A percentile compares a stretch with the other conserved stretches of the same genome.
phyloP scores from a whole-genome alignment of 1,140 invertebrate genomes.

The Drosophila azteca region DNA sequence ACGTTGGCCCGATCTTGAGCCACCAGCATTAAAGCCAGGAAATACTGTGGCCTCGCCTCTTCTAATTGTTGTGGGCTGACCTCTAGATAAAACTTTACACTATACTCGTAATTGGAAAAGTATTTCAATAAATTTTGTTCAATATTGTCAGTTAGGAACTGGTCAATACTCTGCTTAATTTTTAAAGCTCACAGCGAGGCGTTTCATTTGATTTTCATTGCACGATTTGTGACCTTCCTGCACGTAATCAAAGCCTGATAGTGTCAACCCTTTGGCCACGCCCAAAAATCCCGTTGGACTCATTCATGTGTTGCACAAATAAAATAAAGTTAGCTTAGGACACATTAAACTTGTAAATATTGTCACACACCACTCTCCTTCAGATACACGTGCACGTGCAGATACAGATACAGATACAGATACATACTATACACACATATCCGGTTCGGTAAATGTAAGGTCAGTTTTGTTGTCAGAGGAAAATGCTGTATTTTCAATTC shows the following conservation, averaged over 20 bases:
- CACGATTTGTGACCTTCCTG: slow-evolving; percentile 31
- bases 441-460: background rate
- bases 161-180: too few species aligned
- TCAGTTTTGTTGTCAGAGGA: too few species aligned
- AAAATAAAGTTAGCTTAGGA: slow-evolving; percentile 65
- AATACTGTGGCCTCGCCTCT: slow-evolving; percentile 40
- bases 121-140: too few species aligned
- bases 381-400: slow-evolving; percentile 7
- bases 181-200: slow-evolving; percentile 13
- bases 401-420: slow-evolving; percentile 1
- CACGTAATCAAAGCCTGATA: slow-evolving; percentile 24
- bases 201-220: slow-evolving; percentile 43
- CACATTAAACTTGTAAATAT: slow-evolving; percentile 62
- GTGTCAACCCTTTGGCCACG: slow-evolving; percentile 24
- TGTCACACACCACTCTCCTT: slow-evolving; percentile 42
- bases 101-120: too few species aligned
- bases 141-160: too few species aligned
- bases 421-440: slow-evolving; percentile 8
- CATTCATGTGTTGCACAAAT: slow-evolving; percentile 48
- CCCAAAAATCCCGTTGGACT: slow-evolving; percentile 17
- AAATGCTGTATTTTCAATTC: too few species aligned
- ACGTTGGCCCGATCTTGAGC: slow-evolving; percentile 32
- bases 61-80: too few species aligned
- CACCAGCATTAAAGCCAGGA: slow-evolving; percentile 11
- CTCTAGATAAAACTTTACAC: too few species aligned